Evolutionary conservation across 37 sponge, comb jelly and placozoan species (phyloP).

Genomic region (Cladorhizidae sp.): DNA sequence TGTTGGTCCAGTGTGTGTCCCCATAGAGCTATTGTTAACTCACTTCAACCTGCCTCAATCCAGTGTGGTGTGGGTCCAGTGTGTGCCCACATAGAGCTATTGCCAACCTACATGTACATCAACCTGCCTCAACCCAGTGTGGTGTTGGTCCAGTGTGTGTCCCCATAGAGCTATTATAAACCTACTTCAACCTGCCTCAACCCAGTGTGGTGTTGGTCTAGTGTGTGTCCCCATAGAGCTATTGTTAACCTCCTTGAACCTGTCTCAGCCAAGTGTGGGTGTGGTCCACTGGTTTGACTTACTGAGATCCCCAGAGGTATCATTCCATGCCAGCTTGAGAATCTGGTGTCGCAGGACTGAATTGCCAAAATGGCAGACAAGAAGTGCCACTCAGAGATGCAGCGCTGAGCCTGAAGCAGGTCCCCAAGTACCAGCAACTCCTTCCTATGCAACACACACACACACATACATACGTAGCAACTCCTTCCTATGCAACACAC

Average conservation of each 20-base stretch:
- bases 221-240: too few species aligned
- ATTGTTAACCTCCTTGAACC: background rate
- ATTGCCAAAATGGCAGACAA: slow-evolving; percentile 49
- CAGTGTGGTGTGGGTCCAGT: too few species aligned
- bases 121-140: too few species aligned
- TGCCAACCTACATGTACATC: too few species aligned
- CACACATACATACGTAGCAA: too few species aligned
- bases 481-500: too few species aligned
- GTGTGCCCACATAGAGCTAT: too few species aligned
- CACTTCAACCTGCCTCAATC: too few species aligned
- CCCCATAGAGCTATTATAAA: too few species aligned
- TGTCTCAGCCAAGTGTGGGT: background rate
- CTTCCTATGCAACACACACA: slow-evolving; percentile 14
- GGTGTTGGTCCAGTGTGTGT: too few species aligned
- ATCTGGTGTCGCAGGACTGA: slow-evolving; percentile 38
- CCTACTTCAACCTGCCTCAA: background rate
- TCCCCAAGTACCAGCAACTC: slow-evolving; percentile 40
- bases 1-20: too few species aligned
- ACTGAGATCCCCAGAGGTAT: slow-evolving; percentile 25
- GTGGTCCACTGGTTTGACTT: background rate
- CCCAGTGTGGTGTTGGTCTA: background rate
- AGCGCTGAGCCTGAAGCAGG: slow-evolving; percentile 39
- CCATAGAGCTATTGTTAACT: too few species aligned
- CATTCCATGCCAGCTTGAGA: slow-evolving; percentile 34
- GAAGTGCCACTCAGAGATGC: slow-evolving; percentile 65